phyloP scores from a whole-genome alignment of 2,113 vertebrate genomes.

The Rhea americana region DNA sequence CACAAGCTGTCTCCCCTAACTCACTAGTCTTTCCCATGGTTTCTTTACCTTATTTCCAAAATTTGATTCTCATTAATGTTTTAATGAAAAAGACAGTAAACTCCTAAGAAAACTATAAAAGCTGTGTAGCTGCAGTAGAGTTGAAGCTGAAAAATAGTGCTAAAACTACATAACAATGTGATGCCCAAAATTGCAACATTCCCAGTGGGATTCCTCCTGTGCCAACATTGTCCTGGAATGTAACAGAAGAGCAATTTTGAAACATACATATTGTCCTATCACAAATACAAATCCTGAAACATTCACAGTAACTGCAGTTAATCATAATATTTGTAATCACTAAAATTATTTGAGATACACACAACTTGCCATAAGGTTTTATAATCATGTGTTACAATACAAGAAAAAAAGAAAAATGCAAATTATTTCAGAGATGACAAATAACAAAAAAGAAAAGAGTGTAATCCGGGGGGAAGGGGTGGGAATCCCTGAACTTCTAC shows the following conservation, averaged over 20 bases:
- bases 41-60: neutral
- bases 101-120: neutral
- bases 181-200: neutral
- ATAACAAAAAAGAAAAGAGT: neutral
- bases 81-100: neutral
- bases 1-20: neutral
- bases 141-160: neutral
- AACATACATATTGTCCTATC: neutral
- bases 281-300: neutral
- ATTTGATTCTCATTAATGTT: neutral
- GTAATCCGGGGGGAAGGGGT: neutral
- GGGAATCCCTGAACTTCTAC: neutral
- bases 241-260: neutral
- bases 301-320: neutral
- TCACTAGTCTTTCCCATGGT: neutral
- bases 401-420: neutral
- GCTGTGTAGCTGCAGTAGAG: neutral
- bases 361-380: neutral
- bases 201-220: neutral
- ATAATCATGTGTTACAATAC: neutral
- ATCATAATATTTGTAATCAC: neutral
- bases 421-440: neutral
- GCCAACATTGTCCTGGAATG: neutral
- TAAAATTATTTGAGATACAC: neutral
- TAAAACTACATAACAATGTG: neutral